Evolutionary conservation across 1,140 invertebrate genomes (phyloP), one percentile per base, ranked within the genome.

Genomic region (Hesperophylax magnus): DNA sequence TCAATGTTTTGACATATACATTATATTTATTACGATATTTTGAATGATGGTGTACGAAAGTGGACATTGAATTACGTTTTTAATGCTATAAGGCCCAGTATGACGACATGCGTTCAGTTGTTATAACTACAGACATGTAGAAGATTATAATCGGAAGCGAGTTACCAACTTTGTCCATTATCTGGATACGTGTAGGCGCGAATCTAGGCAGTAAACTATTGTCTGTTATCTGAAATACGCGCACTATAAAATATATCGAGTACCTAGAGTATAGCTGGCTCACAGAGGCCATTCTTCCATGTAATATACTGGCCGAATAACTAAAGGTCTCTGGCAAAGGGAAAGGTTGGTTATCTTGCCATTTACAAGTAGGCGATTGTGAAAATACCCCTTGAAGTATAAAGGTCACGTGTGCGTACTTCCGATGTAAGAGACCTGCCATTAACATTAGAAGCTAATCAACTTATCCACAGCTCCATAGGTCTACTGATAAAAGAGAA

Each of bases 401-500:
- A 67, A 67, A 67, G 63, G 63, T 67, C 31, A 67, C 63, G 63
- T 67, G 63, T 17, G 27, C 1, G 31, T 67, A 67, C 22, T 60
- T 61, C 8, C 18, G 7, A 61, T 61, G 20, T 20, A 14, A 24
- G 18, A 61, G 17, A 24, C 20, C 58, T 18, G 58, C 24, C 24
- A 61, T 61, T 22, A 61, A 61, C 24, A 61, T 47, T 47, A 47
- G 39, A 47, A 47, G 39, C 39, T 14, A 47, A 47, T 47, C 39
- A 47, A 47, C 39, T 47, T 47, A 14, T 47, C 11, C 39, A 47
- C 39, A 47, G 39, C 9, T 47, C 39, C 11, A 11, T 47, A 47
- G 39, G 34, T 34, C 7, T 6, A 47, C 39, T 47, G 34, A 39
- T 39, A 39, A 5, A 39, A 39, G 8, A 3, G 27, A 39, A 39